Base-by-base conservation (phyloP, 2,113 vertebrate genomes). In the Drymodes brunneopygia region DNA sequence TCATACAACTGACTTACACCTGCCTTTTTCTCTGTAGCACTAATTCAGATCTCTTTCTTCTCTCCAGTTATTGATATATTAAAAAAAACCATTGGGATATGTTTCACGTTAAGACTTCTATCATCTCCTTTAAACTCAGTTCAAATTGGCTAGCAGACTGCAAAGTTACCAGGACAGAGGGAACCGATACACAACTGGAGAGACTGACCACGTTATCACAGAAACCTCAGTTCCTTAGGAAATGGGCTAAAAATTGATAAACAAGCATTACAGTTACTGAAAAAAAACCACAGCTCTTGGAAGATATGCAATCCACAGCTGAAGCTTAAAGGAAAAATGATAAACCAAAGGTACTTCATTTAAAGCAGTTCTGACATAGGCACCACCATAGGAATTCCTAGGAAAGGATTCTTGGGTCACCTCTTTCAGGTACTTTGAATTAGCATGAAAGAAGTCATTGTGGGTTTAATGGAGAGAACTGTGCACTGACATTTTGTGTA, bases 41-140 rank as follows among this genome's bases (percentile, higher is more conserved):
- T 42, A 36, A 56, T 53, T 82, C 15, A 70, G 19, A 9, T 54
- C 9, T 81, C 22, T 54, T 90, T 74, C 47, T 45, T 82, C 53
- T 64, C n/a, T 83, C 7, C 48, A 47, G 44, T 14, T 36, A 29
- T 0, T 56, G 19, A 35, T 90, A 78, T 79, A 64, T 17, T 1
- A 7, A 54, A 71, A 71, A 62, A 81, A 10, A 0, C 2, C 2
- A 7, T 3, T 20, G 25, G 12, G 23, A 42, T 0, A 2, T 72
- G 81, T 31, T 71, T 77, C 5, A 21, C 10, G 2, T 79, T 56
- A 86, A 83, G 28, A 70, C 69, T 88, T 81, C 72, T 42, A 20
- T 42, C 9, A 61, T 38, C 42, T 69, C 44, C 58, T 61, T 86
- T 72, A 78, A 92, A 78, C 4, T 61, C 45, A 53, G 28, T 31